A percentile compares a stretch with the other conserved stretches of the same genome.
Conservation (phyloP, 2,113 vertebrate genomes). For the Microcebus ravelobensis region DNA sequence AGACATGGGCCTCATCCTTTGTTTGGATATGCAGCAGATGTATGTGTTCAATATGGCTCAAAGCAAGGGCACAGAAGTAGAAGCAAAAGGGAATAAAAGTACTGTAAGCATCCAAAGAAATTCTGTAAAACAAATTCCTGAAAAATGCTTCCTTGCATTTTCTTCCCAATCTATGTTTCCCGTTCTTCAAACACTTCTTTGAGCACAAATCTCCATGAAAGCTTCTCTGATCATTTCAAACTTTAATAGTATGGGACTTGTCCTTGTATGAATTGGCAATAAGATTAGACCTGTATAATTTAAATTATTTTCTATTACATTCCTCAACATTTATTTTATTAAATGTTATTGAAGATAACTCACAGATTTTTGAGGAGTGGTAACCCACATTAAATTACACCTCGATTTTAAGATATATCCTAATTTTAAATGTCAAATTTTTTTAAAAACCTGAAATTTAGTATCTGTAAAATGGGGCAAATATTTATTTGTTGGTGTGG, state of each 20-base stretch:
- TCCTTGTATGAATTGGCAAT: conserved; percentile 19
- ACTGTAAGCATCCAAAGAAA: background rate
- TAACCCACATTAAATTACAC: background rate
- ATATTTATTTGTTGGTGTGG: background rate
- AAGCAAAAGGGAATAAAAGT: background rate
- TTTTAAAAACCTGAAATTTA: background rate
- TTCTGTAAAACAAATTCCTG: background rate
- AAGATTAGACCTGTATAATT: background rate
- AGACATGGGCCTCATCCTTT: background rate
- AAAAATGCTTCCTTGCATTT: background rate
- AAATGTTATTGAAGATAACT: background rate
- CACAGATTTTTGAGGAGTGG: background rate
- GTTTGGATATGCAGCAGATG: background rate
- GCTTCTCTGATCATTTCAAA: conserved; percentile 27
- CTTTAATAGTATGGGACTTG: background rate
- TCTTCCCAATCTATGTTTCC: background rate
- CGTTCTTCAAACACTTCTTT: conserved; percentile 35
- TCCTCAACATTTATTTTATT: background rate
- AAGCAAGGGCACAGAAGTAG: background rate
- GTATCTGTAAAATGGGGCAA: background rate
- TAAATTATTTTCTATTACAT: conserved; percentile 31
- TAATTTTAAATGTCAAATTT: background rate
- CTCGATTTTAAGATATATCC: background rate
- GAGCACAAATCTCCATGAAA: conserved; percentile 38
- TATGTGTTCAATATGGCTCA: background rate